Evolutionary conservation across 2,888 invertebrate genomes (phyloP).

Genomic region (Sceliomorpha sp.): DNA sequence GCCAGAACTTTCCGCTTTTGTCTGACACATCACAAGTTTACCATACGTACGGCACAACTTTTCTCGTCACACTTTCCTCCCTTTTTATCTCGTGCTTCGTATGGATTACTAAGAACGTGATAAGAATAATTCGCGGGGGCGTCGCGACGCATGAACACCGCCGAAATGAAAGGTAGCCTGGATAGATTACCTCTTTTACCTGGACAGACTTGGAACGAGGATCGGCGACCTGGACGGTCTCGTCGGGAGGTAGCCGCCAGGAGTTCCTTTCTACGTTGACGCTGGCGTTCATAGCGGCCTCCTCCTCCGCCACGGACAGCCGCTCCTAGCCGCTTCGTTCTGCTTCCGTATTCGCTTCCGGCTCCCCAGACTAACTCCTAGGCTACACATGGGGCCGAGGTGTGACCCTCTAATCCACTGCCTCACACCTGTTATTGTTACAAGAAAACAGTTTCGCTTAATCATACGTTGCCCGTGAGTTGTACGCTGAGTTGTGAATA

Average conservation of each 20-base stretch:
- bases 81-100: too few species aligned
- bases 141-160: slow-evolving; percentile 40
- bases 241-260: slow-evolving; percentile 95
- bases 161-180: slow-evolving; percentile 19
- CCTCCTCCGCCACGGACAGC: slow-evolving; percentile 74
- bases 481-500: too few species aligned
- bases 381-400: slow-evolving; percentile 81
- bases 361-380: slow-evolving; percentile 74
- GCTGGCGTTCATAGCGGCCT: slow-evolving; percentile 93
- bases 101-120: too few species aligned
- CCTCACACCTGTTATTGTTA: slow-evolving; percentile 70
- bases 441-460: too few species aligned
- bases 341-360: slow-evolving; percentile 61
- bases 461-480: too few species aligned
- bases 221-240: slow-evolving; percentile 94
- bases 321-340: slow-evolving; percentile 65
- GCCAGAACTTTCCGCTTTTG: too few species aligned
- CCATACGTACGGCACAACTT: too few species aligned
- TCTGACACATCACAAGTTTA: too few species aligned
- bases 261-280: slow-evolving; percentile 93
- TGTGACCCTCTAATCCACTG: slow-evolving; percentile 68
- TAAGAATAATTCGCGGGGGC: too few species aligned
- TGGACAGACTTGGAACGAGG: slow-evolving; percentile 89
- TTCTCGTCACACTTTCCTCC: too few species aligned
- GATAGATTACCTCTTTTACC: slow-evolving; percentile 81